Evolutionary conservation across 35 echinoderm and acorn worm species (phyloP).

Genomic region (Ophioderma brevispina): DNA sequence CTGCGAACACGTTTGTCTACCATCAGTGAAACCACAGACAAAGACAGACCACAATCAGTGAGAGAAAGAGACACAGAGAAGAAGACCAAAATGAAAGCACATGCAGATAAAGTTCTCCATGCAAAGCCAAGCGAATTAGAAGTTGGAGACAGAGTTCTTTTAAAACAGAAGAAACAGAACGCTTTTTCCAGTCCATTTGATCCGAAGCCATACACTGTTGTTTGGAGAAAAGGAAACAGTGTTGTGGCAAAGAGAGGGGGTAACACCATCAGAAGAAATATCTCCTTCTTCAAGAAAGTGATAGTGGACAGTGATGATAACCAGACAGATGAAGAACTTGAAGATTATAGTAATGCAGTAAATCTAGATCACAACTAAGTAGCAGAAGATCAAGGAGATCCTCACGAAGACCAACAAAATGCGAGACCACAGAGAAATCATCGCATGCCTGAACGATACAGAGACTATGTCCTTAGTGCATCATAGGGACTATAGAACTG

Average conservation of each 20-base stretch:
- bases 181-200: background rate
- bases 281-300: background rate
- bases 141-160: background rate
- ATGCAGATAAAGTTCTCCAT: background rate
- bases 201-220: background rate
- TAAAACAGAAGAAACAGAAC: background rate
- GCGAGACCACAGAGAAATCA: background rate
- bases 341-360: background rate
- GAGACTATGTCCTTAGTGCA: background rate
- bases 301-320: too few species aligned
- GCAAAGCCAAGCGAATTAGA: background rate
- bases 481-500: too few species aligned
- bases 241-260: background rate
- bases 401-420: background rate
- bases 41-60: background rate
- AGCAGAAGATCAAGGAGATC: background rate
- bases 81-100: background rate
- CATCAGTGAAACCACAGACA: background rate
- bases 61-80: background rate
- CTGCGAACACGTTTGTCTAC: background rate
- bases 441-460: background rate
- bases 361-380: background rate
- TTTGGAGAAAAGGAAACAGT: background rate
- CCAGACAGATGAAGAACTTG: background rate
- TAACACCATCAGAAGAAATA: background rate